Evolutionary conservation across 2,797 vertebrate genomes (phyloP), one percentile per base, ranked within the genome.

Genomic region (Thamnophis elegans): DNA sequence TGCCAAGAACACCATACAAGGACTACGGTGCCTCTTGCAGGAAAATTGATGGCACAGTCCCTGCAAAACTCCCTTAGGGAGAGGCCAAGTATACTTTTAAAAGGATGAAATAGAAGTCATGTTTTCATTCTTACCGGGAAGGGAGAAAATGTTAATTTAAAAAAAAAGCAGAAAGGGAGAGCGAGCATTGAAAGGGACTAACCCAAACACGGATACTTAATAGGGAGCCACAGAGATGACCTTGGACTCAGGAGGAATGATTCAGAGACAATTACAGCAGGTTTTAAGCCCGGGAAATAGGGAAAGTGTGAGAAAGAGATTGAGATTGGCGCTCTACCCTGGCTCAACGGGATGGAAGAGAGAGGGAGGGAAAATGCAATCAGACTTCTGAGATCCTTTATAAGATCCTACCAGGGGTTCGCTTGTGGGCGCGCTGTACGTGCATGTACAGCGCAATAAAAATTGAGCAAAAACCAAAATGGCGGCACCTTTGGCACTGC

Each of bases 71-170:
- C 93, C 87, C 94, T 92, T 51, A 47, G 88, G 90, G 73, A 86
- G 92, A 92, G 92, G 95, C 93, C 94, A 96, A 93, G 82, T 95
- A 95, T 96, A 95, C 96, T 96, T 94, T 96, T 94, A 97, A 95
- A 96, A 96, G 91, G 96, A 96, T 96, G 93, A 96, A 96, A 97
- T 96, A 94, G 95, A 93, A 93, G 59, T 82, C 73, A 92, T 87
- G 68, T 91, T 96, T 87, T 20, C 36, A 32, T 90, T 90, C 60
- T 87, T 88, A 92, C 90, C 55, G 9, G 91, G 73, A 85, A 22
- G 68, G 32, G 82, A 26, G 86, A 59, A 88, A 89, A 86, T 62
- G 93, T 89, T 94, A 53, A 91, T 95, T 96, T 94, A 68, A 93
- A 95, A 88, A 93, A 36, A 2, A 22, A 65, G 12, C 86, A 13